Evolutionary conservation across 2,888 invertebrate species (phyloP), one percentile per base, ranked within the genome.

Genomic region (Drosophila mimetica): DNA sequence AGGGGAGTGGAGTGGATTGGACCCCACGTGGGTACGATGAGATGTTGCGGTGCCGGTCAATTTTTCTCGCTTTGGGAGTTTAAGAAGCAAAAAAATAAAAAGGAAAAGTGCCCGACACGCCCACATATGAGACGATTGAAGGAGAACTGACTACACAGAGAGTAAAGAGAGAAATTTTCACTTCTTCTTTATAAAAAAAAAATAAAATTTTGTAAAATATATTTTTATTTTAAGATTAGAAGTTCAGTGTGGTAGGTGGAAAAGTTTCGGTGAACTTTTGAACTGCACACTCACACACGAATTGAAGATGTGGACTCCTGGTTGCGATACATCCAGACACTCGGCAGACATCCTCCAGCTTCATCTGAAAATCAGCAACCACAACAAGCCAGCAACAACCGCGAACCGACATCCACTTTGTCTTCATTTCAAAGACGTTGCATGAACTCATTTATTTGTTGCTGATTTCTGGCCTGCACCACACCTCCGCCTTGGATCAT

Each of bases 371-470:
- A 50, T 59, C 36, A 20, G 48, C 37, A 52, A 22, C 37, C 52
- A 11, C 22, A 30, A 48, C 46, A 46, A 66, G 20, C 14, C 57
- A 14, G 13, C 32, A 60, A 20, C 50, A 54, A 46, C 71, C 44
- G 18, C 37, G 44, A 71, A 69, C 67, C 70, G 73, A 77, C 84
- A 71, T 65, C 54, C 77, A 78, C 72, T 85, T 85, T 85, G 82
- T 85, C 87, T 85, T 86, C 82, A 86, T 81, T 85, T 85, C 87
- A 88, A 81, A 77, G 72, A 48, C 63, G 77, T 65, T 66, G 89
- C 88, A 86, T 80, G 86, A 82, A 89, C 88, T 89, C 86, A 86
- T 89, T 86, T 86, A 86, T 86, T 88, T 86, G 80, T 78, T 82
- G 81, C 82, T 88, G 89, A 85, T 85, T 88, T 76, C 85, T 88